Base-by-base conservation (phyloP, 2,797 vertebrate species). In the Podarcis lilfordi region DNA sequence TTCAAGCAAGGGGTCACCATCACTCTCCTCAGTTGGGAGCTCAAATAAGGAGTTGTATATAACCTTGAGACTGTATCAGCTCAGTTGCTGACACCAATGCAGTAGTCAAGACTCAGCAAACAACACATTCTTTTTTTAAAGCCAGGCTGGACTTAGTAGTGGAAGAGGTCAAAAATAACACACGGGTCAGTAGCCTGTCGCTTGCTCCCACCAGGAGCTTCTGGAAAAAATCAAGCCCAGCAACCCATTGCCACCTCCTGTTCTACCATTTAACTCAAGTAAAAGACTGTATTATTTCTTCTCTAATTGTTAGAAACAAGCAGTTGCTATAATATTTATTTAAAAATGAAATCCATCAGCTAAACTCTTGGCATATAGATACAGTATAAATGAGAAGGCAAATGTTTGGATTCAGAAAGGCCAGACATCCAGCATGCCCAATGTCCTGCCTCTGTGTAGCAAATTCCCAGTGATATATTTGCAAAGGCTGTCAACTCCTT, bases 371-470 rank as follows among this genome's bases (percentile, higher is more conserved):
- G 43, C 15, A 72, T 61, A 59, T 40, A 80, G 74, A 2, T 80
- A 43, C 43, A 43, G 43, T 43, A 90, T 84, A 79, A 82, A 92
- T 74, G 74, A 80, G 13, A 79, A 89, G 78, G 23, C 37, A 87
- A 23, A 66, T 84, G 29, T 7, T 10, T 86, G 88, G 89, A 86
- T 89, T 86, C 89, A 77, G 8, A 89, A 89, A 92, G 59, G 69
- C 92, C 66, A 82, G 68, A 91, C 85, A 80, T 13, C 43, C 80
- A 81, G 75, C 8, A 13, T 43, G 27, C 43, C 72, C 69, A 85
- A 69, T 91, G 88, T 88, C 81, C 72, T 90, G 80, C 87, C 91
- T 88, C 90, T 91, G 82, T 59, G 77, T 89, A 43, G 80, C 87
- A 74, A 80, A 75, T 80, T n/a, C 43, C 78, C n/a, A 80, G 43